These are phyloP conservation scores for Coenobita brevimanus DNA, from an alignment of 1,140 invertebrate species.

Conservation along the genomic window DNA sequence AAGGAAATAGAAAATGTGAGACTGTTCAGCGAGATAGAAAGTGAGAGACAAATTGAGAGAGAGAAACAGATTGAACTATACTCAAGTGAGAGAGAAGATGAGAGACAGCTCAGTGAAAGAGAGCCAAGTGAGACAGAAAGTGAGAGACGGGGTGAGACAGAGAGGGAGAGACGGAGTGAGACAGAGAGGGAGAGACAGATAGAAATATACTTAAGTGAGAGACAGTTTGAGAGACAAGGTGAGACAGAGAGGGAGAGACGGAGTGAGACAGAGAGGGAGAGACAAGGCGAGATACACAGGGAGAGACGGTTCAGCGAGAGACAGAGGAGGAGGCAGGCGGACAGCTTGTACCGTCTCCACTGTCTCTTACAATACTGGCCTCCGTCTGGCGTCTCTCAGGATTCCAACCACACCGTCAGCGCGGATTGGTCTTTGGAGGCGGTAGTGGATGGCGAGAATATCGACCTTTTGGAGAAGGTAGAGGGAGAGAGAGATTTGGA, in stretches of 20 bases:
- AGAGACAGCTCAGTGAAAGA: too few species aligned
- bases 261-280: constrained; percentile 29
- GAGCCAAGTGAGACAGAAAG: neutral
- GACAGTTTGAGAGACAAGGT: constrained; percentile 20
- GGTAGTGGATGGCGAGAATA: constrained; percentile 61
- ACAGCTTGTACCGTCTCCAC: constrained; percentile 63
- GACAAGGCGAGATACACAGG: constrained; percentile 6
- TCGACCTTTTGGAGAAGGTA: too few species aligned
- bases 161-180: constrained; percentile 7
- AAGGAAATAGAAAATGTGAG: constrained; percentile 10
- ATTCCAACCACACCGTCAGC: constrained; percentile 56
- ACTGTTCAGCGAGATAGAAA: constrained; percentile 17
- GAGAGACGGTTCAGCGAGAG: constrained; percentile 31
- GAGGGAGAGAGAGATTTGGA: constrained; percentile 35
- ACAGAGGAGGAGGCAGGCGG: constrained; percentile 53
- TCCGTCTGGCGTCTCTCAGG: neutral
- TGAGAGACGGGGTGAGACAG: constrained; percentile 32
- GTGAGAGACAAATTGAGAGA: constrained; percentile 13
- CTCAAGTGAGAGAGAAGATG: constrained; percentile 4
- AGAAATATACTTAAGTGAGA: constrained; percentile 9
- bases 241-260: constrained; percentile 27
- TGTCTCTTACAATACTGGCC: constrained; percentile 58
- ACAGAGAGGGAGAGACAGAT: constrained; percentile 37
- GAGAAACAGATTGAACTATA: constrained; percentile 28
- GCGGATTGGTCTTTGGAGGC: constrained; percentile 69